phyloP scores from a whole-genome alignment of 2,797 vertebrate genomes.

The Myotis planiceps region DNA sequence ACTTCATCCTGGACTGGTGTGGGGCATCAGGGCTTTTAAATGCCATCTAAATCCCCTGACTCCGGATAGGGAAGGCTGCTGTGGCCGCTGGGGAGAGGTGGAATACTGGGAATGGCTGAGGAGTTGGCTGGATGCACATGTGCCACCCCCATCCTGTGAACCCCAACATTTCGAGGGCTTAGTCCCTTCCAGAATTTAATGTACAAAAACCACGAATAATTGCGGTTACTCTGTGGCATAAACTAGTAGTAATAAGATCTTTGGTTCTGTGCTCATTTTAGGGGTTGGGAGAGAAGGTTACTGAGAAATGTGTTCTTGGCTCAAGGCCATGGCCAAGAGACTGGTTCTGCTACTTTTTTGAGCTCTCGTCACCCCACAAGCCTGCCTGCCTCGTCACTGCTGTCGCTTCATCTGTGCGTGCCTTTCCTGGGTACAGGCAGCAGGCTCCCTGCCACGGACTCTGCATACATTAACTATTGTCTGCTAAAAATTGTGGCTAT shows the following conservation, averaged over 20 bases:
- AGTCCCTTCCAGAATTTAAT: not conserved
- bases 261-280: not conserved
- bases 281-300: not conserved
- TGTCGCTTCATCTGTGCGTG: conserved; percentile 66
- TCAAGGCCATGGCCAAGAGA: not conserved
- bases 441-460: conserved; percentile 60
- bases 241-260: not conserved
- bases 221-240: not conserved
- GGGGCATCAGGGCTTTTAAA: not conserved
- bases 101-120: not conserved
- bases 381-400: conserved; percentile 37
- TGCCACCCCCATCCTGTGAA: not conserved
- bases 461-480: conserved; percentile 74
- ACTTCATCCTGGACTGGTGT: not conserved
- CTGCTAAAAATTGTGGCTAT: conserved; percentile 57
- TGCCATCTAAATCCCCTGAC: not conserved
- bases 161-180: not conserved
- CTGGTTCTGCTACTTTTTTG: conserved; percentile 30
- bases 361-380: conserved; percentile 9
- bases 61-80: not conserved
- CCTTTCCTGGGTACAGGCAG: conserved; percentile 52
- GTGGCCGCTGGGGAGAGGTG: accelerated
- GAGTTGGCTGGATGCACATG: not conserved
- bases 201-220: not conserved
- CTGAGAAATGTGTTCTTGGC: conserved; percentile 49